Conservation (phyloP, 2,888 invertebrate species). For the Calliphora vomitoria region DNA sequence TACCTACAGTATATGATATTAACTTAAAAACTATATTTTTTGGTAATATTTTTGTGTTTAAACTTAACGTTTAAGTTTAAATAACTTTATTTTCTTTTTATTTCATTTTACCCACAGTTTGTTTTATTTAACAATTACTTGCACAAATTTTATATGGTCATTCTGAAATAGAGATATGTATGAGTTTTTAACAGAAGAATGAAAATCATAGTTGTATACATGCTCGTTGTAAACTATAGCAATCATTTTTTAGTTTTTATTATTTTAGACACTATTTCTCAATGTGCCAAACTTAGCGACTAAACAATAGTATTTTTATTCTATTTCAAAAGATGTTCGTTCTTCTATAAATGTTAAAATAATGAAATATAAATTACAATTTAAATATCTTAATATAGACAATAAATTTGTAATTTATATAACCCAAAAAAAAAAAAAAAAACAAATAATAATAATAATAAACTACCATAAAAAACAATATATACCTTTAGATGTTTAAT, state of each 20-base stretch:
- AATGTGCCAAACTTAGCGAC: slow-evolving; percentile 7
- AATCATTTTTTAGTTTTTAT: too few relatives aligned
- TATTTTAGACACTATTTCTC: background rate
- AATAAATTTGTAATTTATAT: slow-evolving; percentile 73
- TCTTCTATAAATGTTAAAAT: slow-evolving; percentile 18
- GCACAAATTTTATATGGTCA: background rate
- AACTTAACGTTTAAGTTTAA: background rate
- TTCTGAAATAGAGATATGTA: background rate
- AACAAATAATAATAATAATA: too few relatives aligned
- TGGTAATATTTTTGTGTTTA: background rate
- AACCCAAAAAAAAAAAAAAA: slow-evolving; percentile 10
- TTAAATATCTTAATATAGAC: slow-evolving; percentile 63
- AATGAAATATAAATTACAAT: slow-evolving; percentile 56
- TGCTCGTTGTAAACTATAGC: too few relatives aligned
- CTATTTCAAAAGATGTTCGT: slow-evolving; percentile 11
- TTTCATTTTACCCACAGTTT: slow-evolving; percentile 15
- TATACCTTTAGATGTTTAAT: slow-evolving; percentile 2
- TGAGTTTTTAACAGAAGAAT: background rate
- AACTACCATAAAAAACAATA: slow-evolving; percentile 34
- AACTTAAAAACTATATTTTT: too few relatives aligned
- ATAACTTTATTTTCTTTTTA: slow-evolving; percentile 21
- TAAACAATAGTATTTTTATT: slow-evolving; percentile 20
- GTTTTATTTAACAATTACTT: background rate
- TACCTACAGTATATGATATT: too few relatives aligned
- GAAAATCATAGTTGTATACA: background rate